Base-by-base conservation (phyloP, 2,113 vertebrate species). In the Aphyosemion australe region DNA sequence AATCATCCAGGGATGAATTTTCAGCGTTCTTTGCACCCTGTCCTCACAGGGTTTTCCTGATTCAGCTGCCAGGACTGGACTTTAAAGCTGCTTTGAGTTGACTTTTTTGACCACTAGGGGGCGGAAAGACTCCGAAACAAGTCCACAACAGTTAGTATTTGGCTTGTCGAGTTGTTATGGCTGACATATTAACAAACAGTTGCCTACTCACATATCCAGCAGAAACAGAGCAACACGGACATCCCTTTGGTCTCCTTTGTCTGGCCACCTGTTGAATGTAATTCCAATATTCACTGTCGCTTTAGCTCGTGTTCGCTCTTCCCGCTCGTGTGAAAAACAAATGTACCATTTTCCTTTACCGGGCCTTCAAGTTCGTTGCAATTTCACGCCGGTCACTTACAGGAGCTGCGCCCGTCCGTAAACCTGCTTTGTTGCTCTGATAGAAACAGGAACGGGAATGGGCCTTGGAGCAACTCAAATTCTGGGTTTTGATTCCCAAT, bases 261-360 rank as follows among this genome's bases (percentile, higher is more conserved):
- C 88, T 85, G 88, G 88, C 88, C 88, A 90, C 88, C 88, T 90
- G 88, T 90, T 87, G 88, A 84, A 90, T 84, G 88, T 88, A 90
- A 90, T 88, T 82, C 88, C 88, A 88, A 87, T 87, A 88, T 90
- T 88, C 84, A 87, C 88, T 72, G 84, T 66, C 74, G 15, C 84
- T 84, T 83, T 83, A 84, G 87, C 84, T 82, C 66, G 58, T 50
- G 49, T 53, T 76, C 71, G 52, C 55, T 71, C 72, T 60, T 65
- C 61, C 76, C 54, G 53, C 58, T 76, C 18, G 50, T 55, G 64
- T 74, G 46, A 62, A 72, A 73, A 61, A 61, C 46, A 59, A 21
- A 5, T 18, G 11, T 46, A 12, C 49, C 34, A 46, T 34, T 65
- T 49, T 74, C 63, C 56, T 79, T 75, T 52, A 18, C 48, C 53